phyloP scores from a whole-genome alignment of 2,888 invertebrate genomes.

The Ethmia dodecea region DNA sequence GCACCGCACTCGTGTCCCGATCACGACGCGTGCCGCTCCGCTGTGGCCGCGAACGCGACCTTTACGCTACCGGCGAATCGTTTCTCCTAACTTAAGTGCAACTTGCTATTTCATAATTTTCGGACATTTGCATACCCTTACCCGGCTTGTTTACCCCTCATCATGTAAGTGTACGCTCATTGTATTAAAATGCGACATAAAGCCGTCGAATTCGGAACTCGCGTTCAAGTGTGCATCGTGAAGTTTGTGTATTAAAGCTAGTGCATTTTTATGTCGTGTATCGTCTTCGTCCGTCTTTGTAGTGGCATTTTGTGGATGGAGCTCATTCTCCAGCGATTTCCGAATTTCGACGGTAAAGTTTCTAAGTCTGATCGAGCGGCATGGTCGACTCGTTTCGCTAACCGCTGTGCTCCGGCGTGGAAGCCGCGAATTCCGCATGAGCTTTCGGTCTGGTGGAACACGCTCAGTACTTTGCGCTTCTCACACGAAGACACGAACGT shows the following conservation, averaged over 20 bases:
- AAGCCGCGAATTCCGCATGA: slow-evolving; percentile 48
- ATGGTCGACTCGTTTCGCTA: slow-evolving; percentile 23
- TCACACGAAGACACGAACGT: slow-evolving; percentile 36
- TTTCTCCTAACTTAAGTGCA: slow-evolving; percentile 71
- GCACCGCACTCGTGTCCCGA: slow-evolving; percentile 75
- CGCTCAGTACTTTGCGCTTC: slow-evolving; percentile 34
- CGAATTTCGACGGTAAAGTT: slow-evolving; percentile 69
- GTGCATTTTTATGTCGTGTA: slow-evolving; percentile 48
- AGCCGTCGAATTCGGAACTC: slow-evolving; percentile 71
- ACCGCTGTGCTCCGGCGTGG: slow-evolving; percentile 12
- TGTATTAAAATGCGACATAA: slow-evolving; percentile 57
- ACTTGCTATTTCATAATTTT: slow-evolving; percentile 73
- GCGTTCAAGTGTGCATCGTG: slow-evolving; percentile 62
- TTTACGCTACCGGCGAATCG: slow-evolving; percentile 77
- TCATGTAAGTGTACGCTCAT: slow-evolving; percentile 76
- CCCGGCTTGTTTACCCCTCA: slow-evolving; percentile 72
- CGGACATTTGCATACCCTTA: slow-evolving; percentile 69
- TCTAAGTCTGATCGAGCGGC: slow-evolving; percentile 48
- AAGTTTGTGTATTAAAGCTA: slow-evolving; percentile 66
- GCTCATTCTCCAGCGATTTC: slow-evolving; percentile 52
- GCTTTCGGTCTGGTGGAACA: slow-evolving; percentile 48
- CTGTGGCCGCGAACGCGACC: slow-evolving; percentile 80
- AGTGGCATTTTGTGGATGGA: slow-evolving; percentile 52
- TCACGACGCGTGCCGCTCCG: slow-evolving; percentile 74
- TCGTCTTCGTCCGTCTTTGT: slow-evolving; percentile 25